Conservation (phyloP, 2,113 vertebrate genomes). For the Hippocampus barbouri region DNA sequence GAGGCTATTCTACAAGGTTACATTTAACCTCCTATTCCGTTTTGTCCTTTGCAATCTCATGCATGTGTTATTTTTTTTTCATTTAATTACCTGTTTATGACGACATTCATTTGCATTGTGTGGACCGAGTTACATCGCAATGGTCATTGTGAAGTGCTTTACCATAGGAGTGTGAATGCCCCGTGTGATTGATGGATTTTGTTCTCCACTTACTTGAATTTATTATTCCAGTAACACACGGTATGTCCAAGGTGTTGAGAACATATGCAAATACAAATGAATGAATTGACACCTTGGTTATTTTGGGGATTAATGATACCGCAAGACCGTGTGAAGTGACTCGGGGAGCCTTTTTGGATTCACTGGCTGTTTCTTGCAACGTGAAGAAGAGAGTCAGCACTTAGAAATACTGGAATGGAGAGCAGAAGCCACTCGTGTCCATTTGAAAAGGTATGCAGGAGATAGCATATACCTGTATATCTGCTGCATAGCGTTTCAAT, state of each 20-base stretch:
- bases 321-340: constrained; percentile 29
- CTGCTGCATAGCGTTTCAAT: background rate
- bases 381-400: constrained; percentile 44
- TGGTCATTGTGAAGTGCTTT: background rate
- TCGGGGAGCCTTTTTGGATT: constrained; percentile 29
- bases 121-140: constrained; percentile 35
- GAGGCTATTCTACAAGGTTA: constrained; percentile 30
- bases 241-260: constrained; percentile 31
- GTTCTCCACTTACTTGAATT: constrained; percentile 37
- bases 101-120: constrained; percentile 34
- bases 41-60: constrained; percentile 35
- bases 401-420: constrained; percentile 21
- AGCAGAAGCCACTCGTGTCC: constrained; percentile 19
- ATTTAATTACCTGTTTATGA: constrained; percentile 60
- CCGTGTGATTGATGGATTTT: constrained; percentile 64
- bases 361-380: constrained; percentile 13
- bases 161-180: background rate
- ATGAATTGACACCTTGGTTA: constrained; percentile 21
- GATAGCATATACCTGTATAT: too few species aligned
- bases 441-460: background rate
- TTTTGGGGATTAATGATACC: constrained; percentile 53
- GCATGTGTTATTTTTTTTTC: constrained; percentile 53
- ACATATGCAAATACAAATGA: constrained; percentile 47
- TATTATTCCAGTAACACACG: constrained; percentile 33
- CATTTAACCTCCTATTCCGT: constrained; percentile 25